Base-by-base conservation (phyloP, 1,140 invertebrate genomes). In the Teleopsis dalmanni region DNA sequence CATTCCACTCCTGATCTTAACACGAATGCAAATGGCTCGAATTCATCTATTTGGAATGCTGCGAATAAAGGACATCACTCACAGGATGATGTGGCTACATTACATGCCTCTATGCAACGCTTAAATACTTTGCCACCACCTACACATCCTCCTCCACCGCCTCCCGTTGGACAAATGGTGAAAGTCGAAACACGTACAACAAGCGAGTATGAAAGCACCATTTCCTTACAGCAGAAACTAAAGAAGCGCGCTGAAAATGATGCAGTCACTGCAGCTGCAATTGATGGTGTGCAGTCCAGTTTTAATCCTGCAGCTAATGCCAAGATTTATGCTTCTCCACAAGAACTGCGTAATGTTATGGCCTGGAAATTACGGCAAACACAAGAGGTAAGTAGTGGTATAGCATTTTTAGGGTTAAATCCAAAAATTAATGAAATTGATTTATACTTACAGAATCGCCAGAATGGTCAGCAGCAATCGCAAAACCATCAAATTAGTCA, bases 281-380 rank as follows among this genome's bases (percentile, higher is more conserved):
- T 67, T 22, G 62, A 69, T 40, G 60, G 65, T 38, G 75, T 87
- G 26, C 83, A 88, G 74, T 91, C 88, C 9, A 89, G 87, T 56
- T 93, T 93, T 72, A 81, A 84, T 52, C 91, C 91, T 0, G 78
- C 82, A 31, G 83, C 86, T 53, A 83, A 78, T 73, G 88, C 89
- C 44, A 92, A 92, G 66, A 72, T 93, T 27, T 93, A 93, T 70
- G 90, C 89, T 7, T 87, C 86, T 29, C 89, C 90, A 8, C 83
- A 88, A 59, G 88, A 88, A 62, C 78, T 89, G 54, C 87, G 85
- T 57, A 81, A 81, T 21, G 84, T 91, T 14, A 88, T 84, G 4
- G 91, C 87, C 62, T 76, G 85, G 62, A 67, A 67, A 40, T 21
- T 67, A 49, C 53, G 65, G 0, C 65, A 67, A 49, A 22, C 35